Percentiles rank a stretch among this genome's conserved stretches.
phyloP scores from a whole-genome alignment of 2,113 vertebrate genomes.

The Daubentonia madagascariensis region DNA sequence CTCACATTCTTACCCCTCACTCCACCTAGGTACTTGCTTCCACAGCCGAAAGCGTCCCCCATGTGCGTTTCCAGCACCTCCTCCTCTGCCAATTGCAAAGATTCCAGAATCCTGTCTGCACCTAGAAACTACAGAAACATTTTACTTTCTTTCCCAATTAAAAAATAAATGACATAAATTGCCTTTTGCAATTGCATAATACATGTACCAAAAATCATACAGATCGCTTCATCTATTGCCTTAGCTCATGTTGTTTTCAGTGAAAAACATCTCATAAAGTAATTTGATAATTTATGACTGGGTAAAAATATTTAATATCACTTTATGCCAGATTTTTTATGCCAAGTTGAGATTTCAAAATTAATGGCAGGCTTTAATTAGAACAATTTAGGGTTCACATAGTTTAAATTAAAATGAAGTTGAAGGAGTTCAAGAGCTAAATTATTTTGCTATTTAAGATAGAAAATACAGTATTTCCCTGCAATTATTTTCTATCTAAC shows the following conservation, averaged over 20 bases:
- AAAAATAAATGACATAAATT: background rate
- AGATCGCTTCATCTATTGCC: slow-evolving; percentile 30
- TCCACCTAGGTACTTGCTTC: background rate
- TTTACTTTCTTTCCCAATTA: background rate
- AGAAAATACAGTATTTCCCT: slow-evolving; percentile 29
- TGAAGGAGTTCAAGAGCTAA: slow-evolving; percentile 23
- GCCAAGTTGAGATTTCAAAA: slow-evolving; percentile 36
- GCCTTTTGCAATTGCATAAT: slow-evolving; percentile 5
- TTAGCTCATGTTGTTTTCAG: background rate
- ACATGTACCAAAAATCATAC: background rate
- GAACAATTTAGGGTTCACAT: slow-evolving; percentile 39
- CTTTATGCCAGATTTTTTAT: slow-evolving; percentile 5
- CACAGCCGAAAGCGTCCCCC: background rate
- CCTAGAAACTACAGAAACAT: background rate
- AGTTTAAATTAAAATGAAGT: slow-evolving; percentile 43
- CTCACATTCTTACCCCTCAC: accelerated
- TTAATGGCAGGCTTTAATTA: slow-evolving; percentile 62
- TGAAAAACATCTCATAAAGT: background rate
- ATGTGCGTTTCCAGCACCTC: background rate
- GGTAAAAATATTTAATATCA: slow-evolving; percentile 54
- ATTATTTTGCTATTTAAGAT: background rate
- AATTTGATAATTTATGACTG: slow-evolving; percentile 50
- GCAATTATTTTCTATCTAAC: background rate
- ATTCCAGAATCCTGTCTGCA: background rate
- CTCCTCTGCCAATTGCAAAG: background rate